Evolutionary conservation across 2,888 invertebrate genomes (phyloP), one percentile per base, ranked within the genome.

Genomic region (Leptinotarsa rubiginosa): DNA sequence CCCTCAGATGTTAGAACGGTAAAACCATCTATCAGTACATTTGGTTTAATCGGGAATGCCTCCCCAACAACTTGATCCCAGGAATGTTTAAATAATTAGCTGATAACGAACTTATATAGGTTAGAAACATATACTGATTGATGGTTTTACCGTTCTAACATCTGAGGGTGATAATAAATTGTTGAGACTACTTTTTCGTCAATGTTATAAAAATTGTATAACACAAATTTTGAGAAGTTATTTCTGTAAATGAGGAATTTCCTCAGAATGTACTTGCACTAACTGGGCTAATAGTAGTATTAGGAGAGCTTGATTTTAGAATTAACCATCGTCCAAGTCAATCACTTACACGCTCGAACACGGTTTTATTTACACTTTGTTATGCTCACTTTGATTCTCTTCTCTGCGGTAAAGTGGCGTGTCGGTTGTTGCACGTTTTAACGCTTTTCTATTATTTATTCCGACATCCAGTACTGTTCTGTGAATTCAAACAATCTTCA

Each of bases 291-390:
- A 65, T 20, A 50, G 70, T 66, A 47, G 66, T 41, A 65, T 47
- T 72, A 65, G 69, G 4, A 20, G 22, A 13, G 65, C 41, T 71
- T 62, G 74, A 75, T 72, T 72, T 75, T 47, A 66, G 75, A 75
- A 69, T 72, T 72, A 75, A 75, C 72, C 75, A 69, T 66, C 75
- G 69, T 65, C 56, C 18, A 54, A 69, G 69, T 69, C 69, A 69
- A 56, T 69, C 69, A 69, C 69, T 69, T 65, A 72, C 75, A 69
- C 69, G 69, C 69, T 62, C 47, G 66, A 69, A 69, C 75, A 54
- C 66, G 72, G 69, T 72, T 72, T 75, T 72, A 75, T 75, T 75
- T 70, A 72, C 72, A 72, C 70, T 69, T 72, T 69, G 69, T 69
- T 75, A 72, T 72, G 67, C 75, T 64, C 54, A n/a, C 65, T 71